Evolutionary conservation across 2,797 vertebrate genomes (phyloP).

Genomic region (Tapera naevia): DNA sequence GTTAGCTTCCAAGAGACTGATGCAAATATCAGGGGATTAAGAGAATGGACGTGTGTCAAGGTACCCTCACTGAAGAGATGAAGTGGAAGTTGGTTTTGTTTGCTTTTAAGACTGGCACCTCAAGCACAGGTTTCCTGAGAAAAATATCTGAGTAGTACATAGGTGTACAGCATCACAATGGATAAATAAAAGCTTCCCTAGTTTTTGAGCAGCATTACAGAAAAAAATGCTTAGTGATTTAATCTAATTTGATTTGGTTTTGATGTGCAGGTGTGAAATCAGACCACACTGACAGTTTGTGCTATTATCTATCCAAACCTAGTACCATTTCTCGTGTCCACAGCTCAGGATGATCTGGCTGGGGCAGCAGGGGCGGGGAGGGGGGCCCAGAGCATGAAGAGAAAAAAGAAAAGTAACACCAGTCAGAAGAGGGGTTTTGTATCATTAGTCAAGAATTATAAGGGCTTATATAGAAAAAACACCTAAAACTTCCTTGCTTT

Average conservation of each 20-base stretch:
- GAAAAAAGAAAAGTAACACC: not conserved
- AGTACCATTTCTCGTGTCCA: not conserved
- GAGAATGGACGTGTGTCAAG: slow-evolving; percentile 10
- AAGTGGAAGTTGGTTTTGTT: not conserved
- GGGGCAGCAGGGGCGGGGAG: too few species aligned
- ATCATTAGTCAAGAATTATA: not conserved
- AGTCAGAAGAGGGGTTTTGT: not conserved
- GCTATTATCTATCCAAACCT: not conserved
- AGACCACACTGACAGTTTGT: not conserved
- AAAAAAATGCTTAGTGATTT: not conserved
- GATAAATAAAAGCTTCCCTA: not conserved
- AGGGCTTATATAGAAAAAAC: not conserved
- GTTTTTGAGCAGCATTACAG: not conserved
- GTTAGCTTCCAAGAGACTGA: too few species aligned
- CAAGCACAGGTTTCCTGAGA: not conserved
- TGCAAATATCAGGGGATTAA: slow-evolving; percentile 50
- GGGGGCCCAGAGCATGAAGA: too few species aligned
- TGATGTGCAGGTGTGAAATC: not conserved
- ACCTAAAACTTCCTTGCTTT: not conserved
- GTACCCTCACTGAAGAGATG: not conserved
- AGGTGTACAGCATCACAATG: not conserved
- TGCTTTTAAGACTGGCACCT: slow-evolving; percentile 6
- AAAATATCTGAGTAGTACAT: not conserved
- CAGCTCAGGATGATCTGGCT: not conserved
- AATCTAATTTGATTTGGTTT: not conserved